Percentiles rank a stretch among this genome's conserved stretches.
These are phyloP conservation scores for Pipa parva DNA, from an alignment of 2,113 vertebrate genomes.

Conservation along the genomic window DNA sequence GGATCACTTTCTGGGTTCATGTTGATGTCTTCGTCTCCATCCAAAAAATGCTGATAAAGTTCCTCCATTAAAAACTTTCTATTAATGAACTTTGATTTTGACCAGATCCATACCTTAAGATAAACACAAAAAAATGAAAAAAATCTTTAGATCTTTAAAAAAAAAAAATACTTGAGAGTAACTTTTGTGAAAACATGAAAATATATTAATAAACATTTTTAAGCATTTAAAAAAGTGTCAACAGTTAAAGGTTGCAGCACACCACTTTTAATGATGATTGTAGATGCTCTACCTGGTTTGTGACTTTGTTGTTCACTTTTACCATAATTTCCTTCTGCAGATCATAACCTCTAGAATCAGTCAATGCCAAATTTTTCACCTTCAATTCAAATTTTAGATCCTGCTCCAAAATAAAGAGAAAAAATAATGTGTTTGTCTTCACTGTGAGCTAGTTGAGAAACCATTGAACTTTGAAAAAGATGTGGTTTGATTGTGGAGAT, in stretches of 20 bases:
- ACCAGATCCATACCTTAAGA: constrained; percentile 83
- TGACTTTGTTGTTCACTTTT: constrained; percentile 63
- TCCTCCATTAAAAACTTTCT: constrained; percentile 88
- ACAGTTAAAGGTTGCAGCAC: too few relatives aligned
- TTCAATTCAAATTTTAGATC: constrained; percentile 75
- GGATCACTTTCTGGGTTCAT: constrained; percentile 67
- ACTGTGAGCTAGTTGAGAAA: too few relatives aligned
- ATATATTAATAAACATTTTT: too few relatives aligned
- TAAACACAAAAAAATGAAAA: constrained; percentile 4
- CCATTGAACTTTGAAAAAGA: too few relatives aligned
- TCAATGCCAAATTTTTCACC: constrained; percentile 80
- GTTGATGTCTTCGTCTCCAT: constrained; percentile 47
- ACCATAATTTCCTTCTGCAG: constrained; percentile 76
- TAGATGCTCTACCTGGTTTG: constrained; percentile 66
- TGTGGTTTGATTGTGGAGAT: too few relatives aligned
- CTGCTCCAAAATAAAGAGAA: constrained; percentile 53
- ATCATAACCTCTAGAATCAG: constrained; percentile 77
- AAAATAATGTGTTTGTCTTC: too few relatives aligned
- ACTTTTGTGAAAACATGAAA: too few relatives aligned
- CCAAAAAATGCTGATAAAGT: constrained; percentile 69
- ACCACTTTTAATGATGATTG: too few relatives aligned
- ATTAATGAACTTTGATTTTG: constrained; percentile 83
- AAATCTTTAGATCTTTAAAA: too few relatives aligned
- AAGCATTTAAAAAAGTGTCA: too few relatives aligned
- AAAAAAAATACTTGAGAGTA: too few relatives aligned